Evolutionary conservation across 2,797 vertebrate species (phyloP), one percentile per base, ranked within the genome.

Genomic region (Rhinatrema bivittatum): DNA sequence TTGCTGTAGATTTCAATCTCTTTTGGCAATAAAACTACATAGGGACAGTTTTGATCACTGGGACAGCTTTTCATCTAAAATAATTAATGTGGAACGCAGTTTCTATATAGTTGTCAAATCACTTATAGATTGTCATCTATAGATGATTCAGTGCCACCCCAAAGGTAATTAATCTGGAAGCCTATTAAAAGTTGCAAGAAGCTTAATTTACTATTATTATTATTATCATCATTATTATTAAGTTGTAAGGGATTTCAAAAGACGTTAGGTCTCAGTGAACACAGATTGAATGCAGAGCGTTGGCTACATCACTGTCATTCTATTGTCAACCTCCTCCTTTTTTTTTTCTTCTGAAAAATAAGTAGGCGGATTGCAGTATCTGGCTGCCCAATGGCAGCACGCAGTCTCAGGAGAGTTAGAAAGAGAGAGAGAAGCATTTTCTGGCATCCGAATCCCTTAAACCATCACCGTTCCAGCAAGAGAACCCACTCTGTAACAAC

Each of bases 331-430:
- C 39, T 62, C 65, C 71, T 65, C 71, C 82, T 35, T 12, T n/a
- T 79, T 31, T 16, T 82, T 35, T 12, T n/a, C 79, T 31, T 16
- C 14, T 61, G 68, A 60, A 28, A 46, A 48, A 46, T 59, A 60
- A 85, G 80, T 82, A 53, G 87, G 90, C 91, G 88, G 86, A 85
- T 84, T 81, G 75, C 64, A 79, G 83, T 72, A 80, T 70, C 66
- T 77, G 78, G 75, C 68, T 84, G 85, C 90, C 91, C 89, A 90
- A 91, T 90, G 85, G 87, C 84, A 93, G 87, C 75, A 66, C 75
- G 69, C 87, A 78, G 82, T 86, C 86, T 87, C 77, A 63, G 75
- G 85, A 87, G 86, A 90, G 85, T 60, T 56, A 50, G 54, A 53
- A 60, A 61, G 37, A 20, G 36, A 66, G 72, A 76, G 69, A 76